Evolutionary conservation across 2,888 invertebrate genomes (phyloP), one percentile per base, ranked within the genome.

Genomic region (Microdon myrmicae): DNA sequence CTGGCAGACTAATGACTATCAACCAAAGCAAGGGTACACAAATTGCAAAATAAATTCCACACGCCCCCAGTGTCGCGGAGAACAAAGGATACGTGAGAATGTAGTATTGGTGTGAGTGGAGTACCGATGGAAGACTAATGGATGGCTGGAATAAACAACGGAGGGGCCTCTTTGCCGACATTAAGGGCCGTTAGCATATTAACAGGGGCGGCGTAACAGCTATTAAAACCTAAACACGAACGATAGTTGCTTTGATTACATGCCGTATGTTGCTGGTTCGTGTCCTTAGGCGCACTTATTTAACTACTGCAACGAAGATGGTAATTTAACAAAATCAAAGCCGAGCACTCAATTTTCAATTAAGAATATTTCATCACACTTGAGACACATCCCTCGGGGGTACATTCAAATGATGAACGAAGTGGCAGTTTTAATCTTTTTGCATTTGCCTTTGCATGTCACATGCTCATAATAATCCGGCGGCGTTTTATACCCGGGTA

Each of bases 301-400:
- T 19, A 34, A 39, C 61, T 49, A 17, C 44, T 41, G 29, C 39
- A 29, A 26, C 45, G 20, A 10, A 20, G 47, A 45, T 49, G 55
- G 49, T 49, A 61, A 26, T 41, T 29, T 44, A 38, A 61, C 28
- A 20, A 59, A 54, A 54, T 72, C 70, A 72, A 71, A 72, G 72
- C 72, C 70, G 71, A 72, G 70, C 71, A 70, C 71, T 72, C 72
- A 72, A 72, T 72, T 72, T 71, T 72, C 72, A 72, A 72, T 72
- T 72, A 72, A 71, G 72, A 69, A 70, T 68, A 43, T 49, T 58
- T 55, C 32, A 56, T 48, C 48, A 20, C 26, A 20, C 43, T 35
- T 6, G 17, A 32, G 26, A 20, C 29, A 20, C 34, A 34, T 28
- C 26, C 10, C n/a, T n/a, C n/a, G n/a, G n/a, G n/a, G n/a, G n/a